Evolutionary conservation across 2,797 vertebrate species (phyloP).

Genomic region (Chelonia mydas): DNA sequence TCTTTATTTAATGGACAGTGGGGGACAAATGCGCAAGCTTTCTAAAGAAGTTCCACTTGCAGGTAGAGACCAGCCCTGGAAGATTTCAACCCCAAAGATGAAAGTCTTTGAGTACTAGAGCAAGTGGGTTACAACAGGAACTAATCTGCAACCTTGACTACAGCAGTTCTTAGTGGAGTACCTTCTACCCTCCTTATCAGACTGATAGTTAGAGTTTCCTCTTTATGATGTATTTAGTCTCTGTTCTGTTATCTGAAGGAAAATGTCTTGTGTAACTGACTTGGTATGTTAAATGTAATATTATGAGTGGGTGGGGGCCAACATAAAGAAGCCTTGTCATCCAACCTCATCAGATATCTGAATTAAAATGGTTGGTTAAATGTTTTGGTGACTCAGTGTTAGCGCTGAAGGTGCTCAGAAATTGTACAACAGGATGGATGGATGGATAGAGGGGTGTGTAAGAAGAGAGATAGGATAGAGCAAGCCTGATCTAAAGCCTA

Average conservation of each 20-base stretch:
- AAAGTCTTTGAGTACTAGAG: not conserved
- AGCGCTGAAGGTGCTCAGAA: not conserved
- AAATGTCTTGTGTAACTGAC: not conserved
- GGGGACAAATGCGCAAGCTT: not conserved
- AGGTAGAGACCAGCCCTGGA: not conserved
- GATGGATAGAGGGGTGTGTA: not conserved
- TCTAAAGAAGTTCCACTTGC: not conserved
- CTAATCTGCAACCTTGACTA: not conserved
- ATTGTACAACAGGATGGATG: not conserved
- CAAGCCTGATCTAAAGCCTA: not conserved
- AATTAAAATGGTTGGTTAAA: not conserved
- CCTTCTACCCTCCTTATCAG: not conserved
- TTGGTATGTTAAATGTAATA: not conserved
- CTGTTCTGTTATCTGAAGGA: not conserved
- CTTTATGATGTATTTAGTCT: not conserved
- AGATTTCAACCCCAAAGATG: not conserved
- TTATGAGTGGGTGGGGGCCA: rapidly evolving
- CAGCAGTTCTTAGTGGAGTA: not conserved
- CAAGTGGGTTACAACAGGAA: not conserved
- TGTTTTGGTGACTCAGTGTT: not conserved
- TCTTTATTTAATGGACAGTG: not conserved
- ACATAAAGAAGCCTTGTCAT: rapidly evolving
- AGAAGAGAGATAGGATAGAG: not conserved
- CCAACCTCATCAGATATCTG: not conserved
- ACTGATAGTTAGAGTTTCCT: not conserved